These are phyloP conservation scores for Moxostoma hubbsi DNA, from an alignment of 2,797 vertebrate species.

Conservation along the genomic window DNA sequence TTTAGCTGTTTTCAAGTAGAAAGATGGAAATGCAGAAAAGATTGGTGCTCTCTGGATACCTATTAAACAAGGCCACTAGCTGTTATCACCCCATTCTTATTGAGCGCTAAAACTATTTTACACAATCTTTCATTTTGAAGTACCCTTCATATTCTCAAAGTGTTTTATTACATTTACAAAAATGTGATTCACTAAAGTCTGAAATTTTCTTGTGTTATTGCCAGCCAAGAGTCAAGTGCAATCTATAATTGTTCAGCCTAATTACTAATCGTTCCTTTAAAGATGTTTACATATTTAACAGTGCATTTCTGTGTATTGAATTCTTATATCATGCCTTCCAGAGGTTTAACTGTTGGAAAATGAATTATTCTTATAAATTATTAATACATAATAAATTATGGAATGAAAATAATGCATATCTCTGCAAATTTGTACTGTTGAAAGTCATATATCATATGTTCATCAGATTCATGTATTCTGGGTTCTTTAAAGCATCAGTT, in stretches of 20 bases:
- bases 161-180: background rate
- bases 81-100: background rate
- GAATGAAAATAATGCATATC: background rate
- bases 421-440: no score
- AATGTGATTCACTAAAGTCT: background rate
- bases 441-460: no score
- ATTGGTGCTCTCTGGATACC: background rate
- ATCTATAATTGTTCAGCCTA: background rate
- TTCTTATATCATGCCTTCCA: background rate
- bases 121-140: constrained; percentile 14
- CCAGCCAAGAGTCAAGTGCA: no score
- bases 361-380: background rate
- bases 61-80: background rate
- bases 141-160: background rate
- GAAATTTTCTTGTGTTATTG: background rate
- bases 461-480: no score
- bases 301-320: background rate
- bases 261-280: background rate
- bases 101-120: background rate
- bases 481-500: no score
- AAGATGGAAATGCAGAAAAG: constrained; percentile 5
- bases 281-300: background rate
- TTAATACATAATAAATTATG: background rate
- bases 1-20: constrained; percentile 39
- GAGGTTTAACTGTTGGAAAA: background rate